phyloP scores from a whole-genome alignment of 2,113 vertebrate species.

The Ibidorhyncha struthersii region DNA sequence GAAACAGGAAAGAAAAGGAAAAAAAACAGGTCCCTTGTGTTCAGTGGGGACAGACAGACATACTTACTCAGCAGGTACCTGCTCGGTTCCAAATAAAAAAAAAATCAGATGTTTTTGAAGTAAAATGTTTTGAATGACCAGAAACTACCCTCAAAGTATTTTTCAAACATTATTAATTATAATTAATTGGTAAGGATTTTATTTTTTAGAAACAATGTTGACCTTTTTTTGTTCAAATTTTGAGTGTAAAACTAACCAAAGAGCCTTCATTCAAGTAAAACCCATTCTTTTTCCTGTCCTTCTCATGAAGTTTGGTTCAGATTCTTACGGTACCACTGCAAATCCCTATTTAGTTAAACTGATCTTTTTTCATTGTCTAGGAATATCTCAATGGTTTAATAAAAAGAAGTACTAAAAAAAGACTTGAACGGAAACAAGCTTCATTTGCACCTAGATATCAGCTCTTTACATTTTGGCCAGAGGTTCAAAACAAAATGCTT shows the following conservation, averaged over 20 bases:
- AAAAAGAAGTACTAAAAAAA: not conserved
- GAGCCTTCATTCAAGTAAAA: not conserved
- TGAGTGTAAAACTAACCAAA: not conserved
- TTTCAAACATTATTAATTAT: not conserved
- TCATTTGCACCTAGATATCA: not conserved
- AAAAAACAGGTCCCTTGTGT: not conserved
- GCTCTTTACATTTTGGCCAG: not conserved
- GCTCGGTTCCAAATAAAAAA: not conserved
- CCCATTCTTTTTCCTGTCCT: not conserved
- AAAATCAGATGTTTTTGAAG: not conserved
- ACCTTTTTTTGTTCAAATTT: not conserved
- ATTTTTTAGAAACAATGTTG: not conserved
- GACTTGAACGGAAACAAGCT: not conserved
- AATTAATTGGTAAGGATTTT: not conserved
- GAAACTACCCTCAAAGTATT: not conserved
- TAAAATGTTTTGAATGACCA: not conserved
- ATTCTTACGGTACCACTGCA: not conserved
- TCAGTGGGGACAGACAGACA: not conserved
- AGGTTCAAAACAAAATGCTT: slow-evolving; percentile 9
- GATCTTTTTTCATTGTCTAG: not conserved
- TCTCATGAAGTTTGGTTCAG: not conserved
- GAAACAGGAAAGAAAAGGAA: not conserved
- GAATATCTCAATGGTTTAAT: not conserved
- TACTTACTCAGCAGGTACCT: not conserved
- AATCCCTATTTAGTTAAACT: not conserved